phyloP scores from a whole-genome alignment of 2,797 vertebrate species.

The Clangula hyemalis region DNA sequence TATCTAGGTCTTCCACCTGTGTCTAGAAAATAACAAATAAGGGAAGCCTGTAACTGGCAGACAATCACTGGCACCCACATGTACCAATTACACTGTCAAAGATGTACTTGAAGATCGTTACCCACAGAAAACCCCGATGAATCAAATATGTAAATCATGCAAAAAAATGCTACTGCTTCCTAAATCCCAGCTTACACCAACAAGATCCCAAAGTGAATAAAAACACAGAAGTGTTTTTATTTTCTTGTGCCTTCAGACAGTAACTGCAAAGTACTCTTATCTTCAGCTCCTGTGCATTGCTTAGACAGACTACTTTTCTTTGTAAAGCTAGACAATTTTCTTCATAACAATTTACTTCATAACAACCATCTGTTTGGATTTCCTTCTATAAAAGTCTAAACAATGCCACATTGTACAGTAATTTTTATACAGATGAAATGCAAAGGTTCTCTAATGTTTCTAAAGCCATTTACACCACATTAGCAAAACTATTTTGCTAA shows the following conservation, averaged over 20 bases:
- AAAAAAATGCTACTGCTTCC: background rate
- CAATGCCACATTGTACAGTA: background rate
- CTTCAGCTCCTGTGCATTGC: background rate
- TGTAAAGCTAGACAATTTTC: background rate
- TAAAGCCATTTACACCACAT: background rate
- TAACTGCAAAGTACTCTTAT: background rate
- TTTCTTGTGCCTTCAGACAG: background rate
- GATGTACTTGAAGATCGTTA: background rate
- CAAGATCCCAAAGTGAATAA: background rate
- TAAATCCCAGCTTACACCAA: background rate
- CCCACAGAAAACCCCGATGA: background rate
- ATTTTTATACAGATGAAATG: background rate
- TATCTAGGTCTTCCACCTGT: background rate
- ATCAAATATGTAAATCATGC: background rate
- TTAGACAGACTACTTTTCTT: background rate
- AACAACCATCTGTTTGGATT: background rate
- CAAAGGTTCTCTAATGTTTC: background rate
- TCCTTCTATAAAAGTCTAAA: background rate
- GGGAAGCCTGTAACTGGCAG: background rate
- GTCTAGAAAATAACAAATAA: background rate
- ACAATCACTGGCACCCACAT: background rate
- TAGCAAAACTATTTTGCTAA: background rate
- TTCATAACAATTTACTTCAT: background rate
- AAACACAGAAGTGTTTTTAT: background rate
- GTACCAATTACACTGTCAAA: background rate